phyloP scores from a whole-genome alignment of 2,113 vertebrate genomes.

The Cavia porcellus region DNA sequence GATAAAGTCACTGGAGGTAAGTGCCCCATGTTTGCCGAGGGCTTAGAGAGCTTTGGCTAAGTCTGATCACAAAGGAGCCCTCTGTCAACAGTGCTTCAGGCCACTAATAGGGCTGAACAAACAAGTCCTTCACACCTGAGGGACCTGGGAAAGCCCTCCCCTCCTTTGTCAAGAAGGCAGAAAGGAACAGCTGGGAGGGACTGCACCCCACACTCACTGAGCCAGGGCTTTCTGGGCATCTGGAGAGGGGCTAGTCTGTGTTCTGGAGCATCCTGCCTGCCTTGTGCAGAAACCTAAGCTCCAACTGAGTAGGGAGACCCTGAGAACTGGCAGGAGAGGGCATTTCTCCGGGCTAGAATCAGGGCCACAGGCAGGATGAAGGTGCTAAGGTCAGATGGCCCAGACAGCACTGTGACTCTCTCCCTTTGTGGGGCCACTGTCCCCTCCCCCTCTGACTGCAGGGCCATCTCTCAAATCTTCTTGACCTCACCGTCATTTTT shows the following conservation, averaged over 20 bases:
- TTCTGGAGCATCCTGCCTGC: not conserved
- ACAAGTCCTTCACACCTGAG: constrained; percentile 85
- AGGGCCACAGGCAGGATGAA: not conserved
- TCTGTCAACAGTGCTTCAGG: constrained; percentile 83
- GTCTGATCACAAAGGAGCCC: constrained; percentile 80
- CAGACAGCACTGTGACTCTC: not conserved
- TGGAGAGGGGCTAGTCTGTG: not conserved
- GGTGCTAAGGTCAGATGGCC: not conserved
- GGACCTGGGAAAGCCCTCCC: constrained; percentile 62
- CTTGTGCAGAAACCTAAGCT: not conserved
- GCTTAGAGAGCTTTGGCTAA: constrained; percentile 77
- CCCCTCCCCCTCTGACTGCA: not conserved
- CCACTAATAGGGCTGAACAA: constrained; percentile 80
- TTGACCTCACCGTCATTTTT: constrained; percentile 77
- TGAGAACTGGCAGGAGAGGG: not conserved
- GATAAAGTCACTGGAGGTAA: constrained; percentile 79
- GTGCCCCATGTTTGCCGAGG: constrained; percentile 81
- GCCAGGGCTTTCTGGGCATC: not conserved
- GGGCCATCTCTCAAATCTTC: constrained; percentile 67
- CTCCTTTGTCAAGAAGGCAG: constrained; percentile 62
- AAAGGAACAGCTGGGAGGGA: constrained; percentile 55
- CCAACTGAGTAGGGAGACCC: not conserved
- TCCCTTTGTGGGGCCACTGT: not conserved
- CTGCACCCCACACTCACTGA: not conserved
- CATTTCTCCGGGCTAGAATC: not conserved